Percentiles rank a stretch among this genome's conserved stretches.
Conservation (phyloP, 2,888 invertebrate species). For the Lochmaea capreae region DNA sequence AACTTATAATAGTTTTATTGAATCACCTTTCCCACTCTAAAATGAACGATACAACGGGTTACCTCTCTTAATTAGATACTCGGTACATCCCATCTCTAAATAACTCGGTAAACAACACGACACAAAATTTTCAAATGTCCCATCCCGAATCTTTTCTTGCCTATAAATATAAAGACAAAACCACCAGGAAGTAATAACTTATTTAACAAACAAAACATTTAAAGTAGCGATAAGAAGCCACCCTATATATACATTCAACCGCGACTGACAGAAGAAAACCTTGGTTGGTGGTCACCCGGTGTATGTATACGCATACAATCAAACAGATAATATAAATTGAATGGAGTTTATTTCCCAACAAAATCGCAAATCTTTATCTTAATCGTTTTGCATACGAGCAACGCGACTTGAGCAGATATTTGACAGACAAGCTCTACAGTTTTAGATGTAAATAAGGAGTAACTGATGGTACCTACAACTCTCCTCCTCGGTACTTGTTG, state of each 20-base stretch:
- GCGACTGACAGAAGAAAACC: conserved; percentile 19
- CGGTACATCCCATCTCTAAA: too few species aligned
- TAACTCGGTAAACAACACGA: too few species aligned
- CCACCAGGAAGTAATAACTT: background rate
- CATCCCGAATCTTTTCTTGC: background rate
- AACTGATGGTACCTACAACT: conserved; percentile 33
- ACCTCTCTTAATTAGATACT: too few species aligned
- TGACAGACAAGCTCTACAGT: conserved; percentile 35
- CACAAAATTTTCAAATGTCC: too few species aligned
- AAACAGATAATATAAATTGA: conserved; percentile 41
- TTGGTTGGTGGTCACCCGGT: conserved; percentile 31
- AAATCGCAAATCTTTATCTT: conserved; percentile 39
- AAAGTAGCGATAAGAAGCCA: background rate
- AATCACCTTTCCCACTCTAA: too few species aligned
- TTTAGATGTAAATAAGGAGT: conserved; percentile 33
- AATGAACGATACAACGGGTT: too few species aligned
- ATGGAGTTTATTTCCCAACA: conserved; percentile 40
- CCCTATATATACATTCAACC: background rate
- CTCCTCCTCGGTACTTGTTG: conserved; percentile 13
- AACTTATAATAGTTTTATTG: too few species aligned
- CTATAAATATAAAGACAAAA: background rate
- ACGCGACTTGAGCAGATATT: conserved; percentile 34
- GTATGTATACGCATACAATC: conserved; percentile 31
- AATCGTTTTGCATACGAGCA: conserved; percentile 35
- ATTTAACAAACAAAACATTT: background rate